Conservation (phyloP, 1,140 invertebrate genomes). For the Musca domestica region DNA sequence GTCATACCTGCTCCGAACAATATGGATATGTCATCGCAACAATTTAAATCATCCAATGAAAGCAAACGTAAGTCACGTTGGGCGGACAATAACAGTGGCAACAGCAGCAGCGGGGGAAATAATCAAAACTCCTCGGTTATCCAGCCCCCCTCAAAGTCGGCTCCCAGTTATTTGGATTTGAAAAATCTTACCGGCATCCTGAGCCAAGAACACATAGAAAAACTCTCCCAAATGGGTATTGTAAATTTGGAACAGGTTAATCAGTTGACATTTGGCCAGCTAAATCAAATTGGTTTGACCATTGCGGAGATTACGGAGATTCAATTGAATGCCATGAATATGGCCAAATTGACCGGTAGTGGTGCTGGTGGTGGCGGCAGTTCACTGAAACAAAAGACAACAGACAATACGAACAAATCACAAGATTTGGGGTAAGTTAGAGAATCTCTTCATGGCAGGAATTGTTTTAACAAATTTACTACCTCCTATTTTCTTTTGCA, state of each 20-base stretch:
- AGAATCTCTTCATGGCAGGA: neutral
- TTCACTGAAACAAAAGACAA: neutral
- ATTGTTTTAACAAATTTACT: neutral
- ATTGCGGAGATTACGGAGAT: constrained; percentile 62
- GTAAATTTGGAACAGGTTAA: constrained; percentile 60
- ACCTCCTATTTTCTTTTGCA: neutral
- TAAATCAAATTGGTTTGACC: constrained; percentile 60
- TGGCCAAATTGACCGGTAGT: constrained; percentile 56
- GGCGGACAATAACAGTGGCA: constrained; percentile 52
- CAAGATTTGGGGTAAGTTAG: neutral
- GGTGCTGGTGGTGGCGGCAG: neutral
- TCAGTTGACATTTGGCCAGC: constrained; percentile 59
- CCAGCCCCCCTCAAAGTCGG: constrained; percentile 13
- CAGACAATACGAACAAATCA: neutral
- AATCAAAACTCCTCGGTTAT: constrained; percentile 2
- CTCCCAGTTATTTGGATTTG: constrained; percentile 55
- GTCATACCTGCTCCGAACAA: constrained; percentile 39
- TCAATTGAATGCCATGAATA: constrained; percentile 59
- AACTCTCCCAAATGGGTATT: constrained; percentile 60
- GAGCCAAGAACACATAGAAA: constrained; percentile 58
- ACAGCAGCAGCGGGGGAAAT: neutral
- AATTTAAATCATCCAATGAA: constrained; percentile 31
- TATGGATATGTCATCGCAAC: neutral
- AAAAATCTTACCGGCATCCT: constrained; percentile 60
- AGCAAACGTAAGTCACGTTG: constrained; percentile 64